A percentile compares a stretch with the other conserved stretches of the same genome.
Conservation (phyloP, 2,113 vertebrate species). For the Sturnira hondurensis region DNA sequence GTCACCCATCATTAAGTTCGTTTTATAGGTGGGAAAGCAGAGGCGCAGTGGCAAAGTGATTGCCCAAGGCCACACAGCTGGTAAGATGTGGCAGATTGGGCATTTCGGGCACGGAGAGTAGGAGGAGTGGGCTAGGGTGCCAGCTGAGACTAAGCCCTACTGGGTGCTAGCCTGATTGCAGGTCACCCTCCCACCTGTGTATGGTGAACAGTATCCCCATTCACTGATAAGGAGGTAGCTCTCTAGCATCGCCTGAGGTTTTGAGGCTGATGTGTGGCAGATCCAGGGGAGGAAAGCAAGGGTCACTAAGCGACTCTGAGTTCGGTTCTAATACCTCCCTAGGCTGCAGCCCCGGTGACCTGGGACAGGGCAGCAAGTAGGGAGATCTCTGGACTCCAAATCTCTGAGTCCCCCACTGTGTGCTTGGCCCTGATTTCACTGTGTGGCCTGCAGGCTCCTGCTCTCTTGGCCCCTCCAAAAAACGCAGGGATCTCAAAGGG, state of each 20-base stretch:
- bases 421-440: not conserved
- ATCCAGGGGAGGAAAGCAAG: not conserved
- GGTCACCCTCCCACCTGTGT: no score
- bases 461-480: not conserved
- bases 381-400: fast-evolving
- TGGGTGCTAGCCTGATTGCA: fast-evolving
- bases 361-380: not conserved
- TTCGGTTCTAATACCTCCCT: not conserved
- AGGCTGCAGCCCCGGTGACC: fast-evolving
- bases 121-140: not conserved
- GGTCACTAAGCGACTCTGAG: fast-evolving
- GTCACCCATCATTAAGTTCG: not conserved
- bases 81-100: not conserved
- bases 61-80: not conserved
- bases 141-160: not conserved
- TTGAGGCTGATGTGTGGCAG: not conserved
- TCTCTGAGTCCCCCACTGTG: fast-evolving
- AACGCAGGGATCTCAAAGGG: not conserved
- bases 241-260: not conserved
- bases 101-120: not conserved
- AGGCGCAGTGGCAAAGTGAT: not conserved
- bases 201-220: not conserved
- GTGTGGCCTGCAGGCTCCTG: not conserved
- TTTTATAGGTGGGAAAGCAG: not conserved
- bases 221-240: not conserved